phyloP scores from a whole-genome alignment of 2,113 vertebrate species.

The Prunella himalayana region DNA sequence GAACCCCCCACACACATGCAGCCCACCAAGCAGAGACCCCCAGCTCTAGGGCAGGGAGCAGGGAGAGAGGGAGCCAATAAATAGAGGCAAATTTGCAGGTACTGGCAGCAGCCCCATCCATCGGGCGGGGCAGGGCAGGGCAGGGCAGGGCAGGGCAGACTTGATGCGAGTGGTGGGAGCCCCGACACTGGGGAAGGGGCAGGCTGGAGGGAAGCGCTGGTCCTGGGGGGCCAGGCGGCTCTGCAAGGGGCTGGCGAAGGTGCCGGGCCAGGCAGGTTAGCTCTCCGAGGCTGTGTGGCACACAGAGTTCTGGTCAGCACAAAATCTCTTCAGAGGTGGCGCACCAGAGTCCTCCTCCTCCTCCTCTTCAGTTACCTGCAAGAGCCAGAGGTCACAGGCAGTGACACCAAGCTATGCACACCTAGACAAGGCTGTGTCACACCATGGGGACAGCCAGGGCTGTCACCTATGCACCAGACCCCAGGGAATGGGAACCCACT shows the following conservation, averaged over 20 bases:
- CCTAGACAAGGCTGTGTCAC: background rate
- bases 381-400: background rate
- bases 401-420: accelerated
- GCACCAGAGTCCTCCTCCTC: constrained; percentile 75
- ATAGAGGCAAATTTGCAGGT: constrained; percentile 60
- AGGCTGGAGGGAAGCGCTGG: background rate
- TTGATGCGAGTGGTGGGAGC: background rate
- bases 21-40: background rate
- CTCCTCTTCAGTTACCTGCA: constrained; percentile 77
- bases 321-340: constrained; percentile 91
- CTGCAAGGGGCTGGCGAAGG: constrained; percentile 35
- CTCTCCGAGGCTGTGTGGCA: constrained; percentile 77
- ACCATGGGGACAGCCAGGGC: accelerated
- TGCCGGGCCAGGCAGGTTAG: constrained; percentile 68
- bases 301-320: constrained; percentile 80
- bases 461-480: background rate
- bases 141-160: background rate
- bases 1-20: background rate
- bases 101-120: background rate
- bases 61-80: constrained; percentile 70
- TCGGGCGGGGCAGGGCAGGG: background rate
- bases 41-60: constrained; percentile 4
- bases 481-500: background rate
- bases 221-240: background rate
- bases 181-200: background rate